These are phyloP conservation scores for Pangasius macronema DNA, from an alignment of 2,797 vertebrate genomes.

Conservation along the genomic window DNA sequence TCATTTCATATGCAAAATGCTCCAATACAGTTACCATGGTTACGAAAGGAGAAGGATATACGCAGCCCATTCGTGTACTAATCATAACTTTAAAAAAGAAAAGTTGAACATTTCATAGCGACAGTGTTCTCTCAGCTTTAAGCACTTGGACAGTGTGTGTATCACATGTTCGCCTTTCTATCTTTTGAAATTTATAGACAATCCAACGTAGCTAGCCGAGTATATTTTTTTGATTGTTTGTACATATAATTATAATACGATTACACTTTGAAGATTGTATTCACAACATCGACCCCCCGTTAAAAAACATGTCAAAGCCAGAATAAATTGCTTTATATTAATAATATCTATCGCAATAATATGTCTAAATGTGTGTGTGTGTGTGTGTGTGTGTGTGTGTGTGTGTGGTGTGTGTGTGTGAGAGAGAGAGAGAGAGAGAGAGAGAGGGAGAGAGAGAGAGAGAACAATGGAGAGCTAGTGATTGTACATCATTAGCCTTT, in stretches of 20 bases:
- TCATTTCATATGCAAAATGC: background rate
- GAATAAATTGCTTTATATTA: constrained; percentile 30
- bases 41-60: background rate
- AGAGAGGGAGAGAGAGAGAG: constrained; percentile 2
- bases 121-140: background rate
- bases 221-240: too few species aligned
- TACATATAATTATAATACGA: too few species aligned
- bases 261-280: too few species aligned
- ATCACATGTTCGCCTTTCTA: background rate
- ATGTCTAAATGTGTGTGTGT: background rate
- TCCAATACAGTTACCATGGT: background rate
- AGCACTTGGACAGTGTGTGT: background rate
- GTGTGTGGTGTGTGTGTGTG: background rate
- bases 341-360: constrained; percentile 28
- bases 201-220: background rate
- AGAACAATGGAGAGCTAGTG: background rate
- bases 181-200: background rate
- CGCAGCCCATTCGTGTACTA: background rate
- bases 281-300: too few species aligned
- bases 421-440: background rate
- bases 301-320: constrained; percentile 21
- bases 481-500: constrained; percentile 13
- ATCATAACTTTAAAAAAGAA: background rate
- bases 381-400: background rate
- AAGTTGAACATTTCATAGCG: background rate